Percentiles rank a stretch among this genome's conserved stretches.
phyloP scores from a whole-genome alignment of 2,888 invertebrate species.

The Idaea straminata region DNA sequence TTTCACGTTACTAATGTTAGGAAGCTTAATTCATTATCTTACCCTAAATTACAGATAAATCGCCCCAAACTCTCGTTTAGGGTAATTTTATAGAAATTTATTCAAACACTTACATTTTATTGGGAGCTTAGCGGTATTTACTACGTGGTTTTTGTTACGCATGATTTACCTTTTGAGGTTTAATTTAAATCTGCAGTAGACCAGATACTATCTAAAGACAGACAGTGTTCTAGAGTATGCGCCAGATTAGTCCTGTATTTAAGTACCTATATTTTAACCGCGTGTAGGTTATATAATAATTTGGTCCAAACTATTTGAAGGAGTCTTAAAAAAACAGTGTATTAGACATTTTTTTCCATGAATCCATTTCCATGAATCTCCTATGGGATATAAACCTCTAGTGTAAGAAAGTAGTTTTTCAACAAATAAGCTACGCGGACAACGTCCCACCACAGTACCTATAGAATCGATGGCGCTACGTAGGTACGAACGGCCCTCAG shows the following conservation, averaged over 20 bases:
- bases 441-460: not conserved
- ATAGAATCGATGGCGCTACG: too few species aligned
- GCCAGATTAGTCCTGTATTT: too few species aligned
- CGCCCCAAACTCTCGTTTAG: slow-evolving; percentile 46
- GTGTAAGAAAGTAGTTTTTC: too few species aligned
- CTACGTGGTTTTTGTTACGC: slow-evolving; percentile 11
- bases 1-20: slow-evolving; percentile 53
- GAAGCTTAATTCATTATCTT: slow-evolving; percentile 62
- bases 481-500: not conserved
- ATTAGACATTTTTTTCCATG: too few species aligned
- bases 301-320: too few species aligned
- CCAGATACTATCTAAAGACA: not conserved
- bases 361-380: too few species aligned
- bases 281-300: too few species aligned
- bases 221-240: too few species aligned
- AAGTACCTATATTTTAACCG: too few species aligned
- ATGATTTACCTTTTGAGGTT: not conserved
- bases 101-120: slow-evolving; percentile 41
- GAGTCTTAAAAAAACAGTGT: too few species aligned
- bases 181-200: not conserved
- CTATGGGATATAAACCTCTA: too few species aligned
- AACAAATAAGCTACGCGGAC: too few species aligned
- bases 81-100: slow-evolving; percentile 52
- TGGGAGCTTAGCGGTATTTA: slow-evolving; percentile 24
- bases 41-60: slow-evolving; percentile 58